These are phyloP conservation scores for Anastrepha obliqua DNA, from an alignment of 1,140 invertebrate genomes.

Conservation along the genomic window DNA sequence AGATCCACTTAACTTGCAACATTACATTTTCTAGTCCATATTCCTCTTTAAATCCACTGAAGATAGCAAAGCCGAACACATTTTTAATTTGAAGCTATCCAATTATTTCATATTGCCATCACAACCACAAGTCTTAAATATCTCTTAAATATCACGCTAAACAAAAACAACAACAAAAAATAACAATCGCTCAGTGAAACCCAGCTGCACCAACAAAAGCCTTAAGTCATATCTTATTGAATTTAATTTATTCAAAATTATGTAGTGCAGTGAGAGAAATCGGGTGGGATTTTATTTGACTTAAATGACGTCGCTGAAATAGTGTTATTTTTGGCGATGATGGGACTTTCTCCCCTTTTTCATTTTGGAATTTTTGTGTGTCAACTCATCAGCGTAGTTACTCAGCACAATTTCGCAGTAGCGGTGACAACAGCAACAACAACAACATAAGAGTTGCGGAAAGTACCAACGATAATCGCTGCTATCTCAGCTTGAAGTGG, in stretches of 20 bases:
- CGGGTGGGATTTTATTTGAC: not conserved
- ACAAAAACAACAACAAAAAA: not conserved
- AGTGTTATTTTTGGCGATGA: slow-evolving; percentile 21
- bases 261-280: not conserved
- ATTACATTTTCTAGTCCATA: not conserved
- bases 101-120: not conserved
- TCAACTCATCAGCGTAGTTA: slow-evolving; percentile 10
- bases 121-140: not conserved
- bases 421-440: not conserved
- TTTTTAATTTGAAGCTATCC: not conserved
- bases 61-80: not conserved
- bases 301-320: not conserved
- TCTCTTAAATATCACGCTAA: not conserved
- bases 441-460: not conserved
- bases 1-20: no score
- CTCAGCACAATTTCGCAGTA: not conserved
- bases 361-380: not conserved
- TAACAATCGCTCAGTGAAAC: not conserved
- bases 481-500: not conserved
- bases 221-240: not conserved
- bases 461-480: not conserved
- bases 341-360: not conserved
- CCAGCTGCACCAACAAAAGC: not conserved
- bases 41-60: not conserved
- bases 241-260: not conserved